Base-by-base conservation (phyloP, 2,113 vertebrate species). In the Chionodraco myersi region DNA sequence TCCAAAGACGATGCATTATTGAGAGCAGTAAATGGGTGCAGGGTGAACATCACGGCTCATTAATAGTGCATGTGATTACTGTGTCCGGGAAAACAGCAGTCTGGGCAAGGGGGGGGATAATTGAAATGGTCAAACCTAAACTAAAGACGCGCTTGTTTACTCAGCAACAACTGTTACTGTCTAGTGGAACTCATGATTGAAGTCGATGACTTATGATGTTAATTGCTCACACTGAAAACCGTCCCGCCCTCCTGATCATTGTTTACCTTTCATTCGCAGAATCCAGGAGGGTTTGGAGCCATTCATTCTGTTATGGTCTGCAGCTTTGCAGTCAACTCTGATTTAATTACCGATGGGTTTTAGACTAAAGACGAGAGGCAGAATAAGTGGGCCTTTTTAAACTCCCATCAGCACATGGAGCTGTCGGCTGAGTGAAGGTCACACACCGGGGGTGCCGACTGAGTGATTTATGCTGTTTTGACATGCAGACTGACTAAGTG, bases 11-110 rank as follows among this genome's bases (percentile, higher is more conserved):
- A 82, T 94, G 91, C 92, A 94, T 94, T 93, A 94, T 93, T 94
- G 85, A 94, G 86, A 88, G 57, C 82, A 90, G 93, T 89, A 93
- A 94, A 94, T 93, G 91, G 91, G 91, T 90, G 83, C 83, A 83
- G 87, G 91, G 91, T 85, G 89, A 92, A 91, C 87, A 86, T 88
- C 89, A 83, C 64, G 88, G 88, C 88, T 94, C 88, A 93, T 94
- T 93, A 94, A 94, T 94, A 93, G 88, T 92, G 85, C 83, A 94
- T 94, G 92, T 87, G 93, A 92, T 92, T 83, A 92, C 86, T 83
- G 89, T 90, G 92, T 91, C 92, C 88, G 90, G 90, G 92, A 92
- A 94, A 89, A 86, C 80, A 79, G 90, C 76, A 82, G 89, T 77
- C 77, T 72, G 76, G 68, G 88, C 59, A 80, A 75, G 44, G 60